phyloP scores from a whole-genome alignment of 2,888 invertebrate genomes.

The Tachina lurida region DNA sequence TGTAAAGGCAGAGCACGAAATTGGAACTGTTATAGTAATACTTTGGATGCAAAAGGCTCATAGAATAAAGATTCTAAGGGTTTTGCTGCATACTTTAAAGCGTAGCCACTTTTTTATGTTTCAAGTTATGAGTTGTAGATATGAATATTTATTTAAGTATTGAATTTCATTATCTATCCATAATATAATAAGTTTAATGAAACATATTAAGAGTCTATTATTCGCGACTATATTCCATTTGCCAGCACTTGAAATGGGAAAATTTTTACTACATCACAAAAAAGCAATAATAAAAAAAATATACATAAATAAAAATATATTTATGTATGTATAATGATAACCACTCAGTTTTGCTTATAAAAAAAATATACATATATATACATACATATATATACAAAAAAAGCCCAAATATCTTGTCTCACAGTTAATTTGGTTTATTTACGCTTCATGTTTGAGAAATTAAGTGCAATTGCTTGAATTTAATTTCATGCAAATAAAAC shows the following conservation, averaged over 20 bases:
- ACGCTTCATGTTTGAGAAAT: conserved; percentile 76
- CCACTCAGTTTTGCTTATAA: conserved; percentile 2
- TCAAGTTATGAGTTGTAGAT: too few relatives aligned
- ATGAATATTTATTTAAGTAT: background rate
- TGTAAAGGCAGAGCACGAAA: too few relatives aligned
- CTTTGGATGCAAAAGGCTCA: too few relatives aligned
- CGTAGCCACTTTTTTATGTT: too few relatives aligned
- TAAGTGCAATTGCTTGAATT: conserved; percentile 82
- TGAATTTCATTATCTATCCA: background rate
- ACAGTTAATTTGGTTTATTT: conserved; percentile 65
- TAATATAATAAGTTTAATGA: background rate
- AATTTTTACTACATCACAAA: background rate
- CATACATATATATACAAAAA: background rate
- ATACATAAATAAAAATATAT: background rate
- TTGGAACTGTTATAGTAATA: too few relatives aligned
- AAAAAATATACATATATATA: too few relatives aligned
- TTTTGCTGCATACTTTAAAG: too few relatives aligned
- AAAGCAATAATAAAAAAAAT: background rate
- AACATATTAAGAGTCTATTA: background rate
- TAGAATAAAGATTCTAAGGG: too few relatives aligned
- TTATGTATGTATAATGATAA: background rate
- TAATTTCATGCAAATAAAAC: conserved; percentile 82
- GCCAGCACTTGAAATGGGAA: background rate
- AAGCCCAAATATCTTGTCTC: conserved; percentile 43
- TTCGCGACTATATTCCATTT: background rate